A percentile compares a stretch with the other conserved stretches of the same genome.
phyloP scores from a whole-genome alignment of 2,888 invertebrate genomes.

The Drosophila fungiperda region DNA sequence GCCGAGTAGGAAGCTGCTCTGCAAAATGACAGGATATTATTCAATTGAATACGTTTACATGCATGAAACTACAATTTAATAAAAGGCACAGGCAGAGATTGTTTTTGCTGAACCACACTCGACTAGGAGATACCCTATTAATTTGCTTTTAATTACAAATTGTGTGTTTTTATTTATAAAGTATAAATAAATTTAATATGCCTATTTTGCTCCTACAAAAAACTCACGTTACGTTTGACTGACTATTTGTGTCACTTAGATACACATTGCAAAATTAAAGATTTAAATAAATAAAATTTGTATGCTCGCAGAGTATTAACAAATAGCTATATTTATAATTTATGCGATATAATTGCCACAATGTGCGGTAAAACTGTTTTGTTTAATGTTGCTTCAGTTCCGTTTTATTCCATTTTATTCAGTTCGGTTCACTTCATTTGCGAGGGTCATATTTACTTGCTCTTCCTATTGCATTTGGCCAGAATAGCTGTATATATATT shows the following conservation, averaged over 20 bases:
- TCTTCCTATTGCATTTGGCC: slow-evolving; percentile 34
- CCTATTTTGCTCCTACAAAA: accelerated
- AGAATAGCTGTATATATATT: slow-evolving; percentile 1
- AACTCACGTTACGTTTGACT: neutral
- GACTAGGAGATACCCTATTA: slow-evolving; percentile 29
- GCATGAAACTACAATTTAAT: slow-evolving; percentile 75
- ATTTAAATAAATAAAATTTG: neutral
- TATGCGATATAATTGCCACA: slow-evolving; percentile 44
- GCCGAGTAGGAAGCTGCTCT: slow-evolving; percentile 39
- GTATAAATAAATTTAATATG: neutral
- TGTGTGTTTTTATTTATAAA: neutral
- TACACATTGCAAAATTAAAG: no score
- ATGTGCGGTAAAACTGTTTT: slow-evolving; percentile 51
- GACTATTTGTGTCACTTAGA: neutral
- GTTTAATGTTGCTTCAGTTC: slow-evolving; percentile 45
- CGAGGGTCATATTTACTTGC: slow-evolving; percentile 55
- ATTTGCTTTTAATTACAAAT: neutral
- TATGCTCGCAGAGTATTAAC: slow-evolving; percentile 5
- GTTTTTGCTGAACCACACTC: neutral
- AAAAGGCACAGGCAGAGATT: slow-evolving; percentile 42
- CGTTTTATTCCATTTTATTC: slow-evolving; percentile 20
- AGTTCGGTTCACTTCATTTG: slow-evolving; percentile 19
- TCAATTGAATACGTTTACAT: slow-evolving; percentile 83
- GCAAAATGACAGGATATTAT: slow-evolving; percentile 83
- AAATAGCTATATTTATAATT: neutral